Base-by-base conservation (phyloP, 2,888 invertebrate genomes). In the Lepeophtheirus nordmannii region DNA sequence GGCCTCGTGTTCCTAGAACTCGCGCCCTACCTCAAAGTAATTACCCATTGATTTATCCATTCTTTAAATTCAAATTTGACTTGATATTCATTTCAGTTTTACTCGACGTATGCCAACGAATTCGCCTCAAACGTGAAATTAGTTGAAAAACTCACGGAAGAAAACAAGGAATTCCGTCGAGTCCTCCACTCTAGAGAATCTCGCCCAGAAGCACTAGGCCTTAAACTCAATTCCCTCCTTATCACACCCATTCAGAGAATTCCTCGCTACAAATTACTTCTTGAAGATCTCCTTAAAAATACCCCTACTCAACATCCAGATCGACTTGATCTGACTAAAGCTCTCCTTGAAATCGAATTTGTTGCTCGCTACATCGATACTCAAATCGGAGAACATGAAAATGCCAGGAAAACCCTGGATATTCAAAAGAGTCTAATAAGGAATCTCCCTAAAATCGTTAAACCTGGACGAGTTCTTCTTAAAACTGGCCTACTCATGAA, bases 201-300 rank as follows among this genome's bases (percentile, higher is more conserved):
- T 3, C 77, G 83, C 11, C 84, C 85, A 10, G 85, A 86, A 74
- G 83, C 87, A 60, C 81, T 81, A 70, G 53, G 53, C 2, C 80
- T 79, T 56, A 86, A 85, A 73, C 74, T 87, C 7, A 82, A 84
- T 67, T 82, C 87, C 0, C 76, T 87, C 56, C 77, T 87, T 70
- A 87, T 87, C 69, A 82, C 83, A 2, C 87, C 87, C 14, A 85
- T 88, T 70, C 87, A 88, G 74, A 78, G 87, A 71, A 80, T 88
- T 63, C 87, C 87, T 1, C 80, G 87, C 62, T 87, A 87, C 73
- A 82, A 84, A 71, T 76, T 87, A 58, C 76, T 87, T 14, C 75
- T 87, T 62, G 82, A 83, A 72, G 84, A 86, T 73, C 80, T 87
- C 10, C 71, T 85, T 38, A 77, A 80, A 37, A 80, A 82, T 69